phyloP scores from a whole-genome alignment of 92 coral and sea anemone species.

The Paramuricea clavata region DNA sequence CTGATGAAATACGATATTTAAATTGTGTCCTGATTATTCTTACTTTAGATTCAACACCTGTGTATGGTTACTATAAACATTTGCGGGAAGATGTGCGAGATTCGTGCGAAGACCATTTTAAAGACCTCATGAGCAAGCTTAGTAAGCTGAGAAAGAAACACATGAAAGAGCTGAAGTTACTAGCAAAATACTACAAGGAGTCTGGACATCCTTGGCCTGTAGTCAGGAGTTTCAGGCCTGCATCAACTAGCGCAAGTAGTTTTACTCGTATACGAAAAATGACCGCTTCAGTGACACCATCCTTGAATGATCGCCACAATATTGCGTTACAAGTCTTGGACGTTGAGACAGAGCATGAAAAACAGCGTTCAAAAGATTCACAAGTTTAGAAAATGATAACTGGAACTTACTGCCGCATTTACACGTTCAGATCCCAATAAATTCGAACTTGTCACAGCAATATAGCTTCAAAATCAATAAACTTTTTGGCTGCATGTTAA shows the following conservation, averaged over 20 bases:
- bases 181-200: neutral
- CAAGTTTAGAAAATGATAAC: conserved; percentile 2
- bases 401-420: neutral
- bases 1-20: neutral
- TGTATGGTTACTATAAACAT: neutral
- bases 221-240: neutral
- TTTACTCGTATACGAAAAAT: conserved; percentile 23
- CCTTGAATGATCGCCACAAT: neutral
- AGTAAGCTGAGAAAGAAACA: neutral
- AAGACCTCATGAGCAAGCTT: conserved; percentile 11
- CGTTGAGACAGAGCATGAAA: neutral
- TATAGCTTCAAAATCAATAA: no score
- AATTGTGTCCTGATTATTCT: neutral
- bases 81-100: conserved; percentile 1
- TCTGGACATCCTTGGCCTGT: neutral
- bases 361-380: neutral
- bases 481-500: no score
- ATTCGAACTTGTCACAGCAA: neutral
- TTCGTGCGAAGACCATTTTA: neutral
- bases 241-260: conserved; percentile 9
- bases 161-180: conserved; percentile 12
- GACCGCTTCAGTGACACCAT: conserved; percentile 28
- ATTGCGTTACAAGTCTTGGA: conserved; percentile 24
- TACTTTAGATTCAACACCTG: neutral
- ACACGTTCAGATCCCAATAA: neutral